Conservation (phyloP, 2,113 vertebrate genomes). For the Crotalus tigris region DNA sequence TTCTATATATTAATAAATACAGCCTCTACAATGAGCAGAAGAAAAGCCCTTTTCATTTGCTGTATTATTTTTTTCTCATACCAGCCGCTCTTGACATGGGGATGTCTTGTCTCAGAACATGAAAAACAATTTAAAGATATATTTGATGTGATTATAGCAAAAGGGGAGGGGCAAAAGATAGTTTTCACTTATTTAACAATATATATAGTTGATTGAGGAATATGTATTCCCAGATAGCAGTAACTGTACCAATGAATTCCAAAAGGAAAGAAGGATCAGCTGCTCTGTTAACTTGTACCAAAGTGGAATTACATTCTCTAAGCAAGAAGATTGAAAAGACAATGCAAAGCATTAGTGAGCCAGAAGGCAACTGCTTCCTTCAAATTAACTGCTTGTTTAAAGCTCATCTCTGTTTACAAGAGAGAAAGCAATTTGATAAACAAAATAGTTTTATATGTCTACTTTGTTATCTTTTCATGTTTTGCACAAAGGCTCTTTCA, state of each 20-base stretch:
- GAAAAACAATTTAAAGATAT: too few relatives aligned
- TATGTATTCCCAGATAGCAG: background rate
- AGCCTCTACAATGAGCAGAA: too few relatives aligned
- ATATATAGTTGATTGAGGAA: background rate
- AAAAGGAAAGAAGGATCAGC: background rate
- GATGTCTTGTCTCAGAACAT: too few relatives aligned
- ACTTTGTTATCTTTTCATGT: background rate
- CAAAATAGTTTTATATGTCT: background rate
- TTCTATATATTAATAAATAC: too few relatives aligned
- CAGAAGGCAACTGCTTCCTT: too few relatives aligned
- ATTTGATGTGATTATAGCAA: too few relatives aligned
- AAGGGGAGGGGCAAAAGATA: too few relatives aligned
- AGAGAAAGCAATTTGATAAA: background rate
- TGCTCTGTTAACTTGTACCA: background rate
- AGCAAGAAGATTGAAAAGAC: background rate
- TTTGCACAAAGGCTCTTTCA: background rate
- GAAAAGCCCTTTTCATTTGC: too few relatives aligned
- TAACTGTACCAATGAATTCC: background rate
- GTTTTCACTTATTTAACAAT: too few relatives aligned
- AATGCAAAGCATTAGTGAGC: too few relatives aligned
- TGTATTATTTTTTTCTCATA: too few relatives aligned
- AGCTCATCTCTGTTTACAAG: background rate
- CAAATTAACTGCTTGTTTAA: background rate
- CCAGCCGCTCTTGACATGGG: too few relatives aligned
- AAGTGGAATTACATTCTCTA: background rate